These are phyloP conservation scores for Podiceps cristatus DNA, from an alignment of 2,113 vertebrate species.

Conservation along the genomic window DNA sequence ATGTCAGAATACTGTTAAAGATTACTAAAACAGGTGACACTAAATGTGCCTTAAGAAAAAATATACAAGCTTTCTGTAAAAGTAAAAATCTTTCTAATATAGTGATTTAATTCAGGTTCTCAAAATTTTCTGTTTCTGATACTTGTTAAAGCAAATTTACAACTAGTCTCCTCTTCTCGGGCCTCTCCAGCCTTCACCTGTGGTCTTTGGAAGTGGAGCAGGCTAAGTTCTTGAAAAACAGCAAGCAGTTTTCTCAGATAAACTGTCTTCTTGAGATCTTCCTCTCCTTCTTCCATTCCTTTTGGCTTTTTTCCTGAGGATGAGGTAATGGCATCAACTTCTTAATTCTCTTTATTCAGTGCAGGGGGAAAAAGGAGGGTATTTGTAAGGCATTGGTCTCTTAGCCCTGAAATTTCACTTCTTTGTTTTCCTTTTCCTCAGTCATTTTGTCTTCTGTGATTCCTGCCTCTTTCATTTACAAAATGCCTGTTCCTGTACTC, in stretches of 20 bases:
- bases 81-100: not conserved
- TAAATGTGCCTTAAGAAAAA: not conserved
- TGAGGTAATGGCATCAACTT: not conserved
- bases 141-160: not conserved
- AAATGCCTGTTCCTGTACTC: not conserved
- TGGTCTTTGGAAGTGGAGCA: not conserved
- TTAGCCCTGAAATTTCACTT: not conserved
- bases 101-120: not conserved
- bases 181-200: not conserved
- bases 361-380: accelerated
- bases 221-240: not conserved
- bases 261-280: not conserved
- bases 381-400: not conserved
- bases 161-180: not conserved
- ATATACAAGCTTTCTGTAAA: not conserved
- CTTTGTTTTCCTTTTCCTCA: not conserved
- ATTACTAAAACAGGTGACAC: not conserved
- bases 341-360: not conserved
- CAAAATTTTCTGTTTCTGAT: not conserved
- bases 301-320: not conserved
- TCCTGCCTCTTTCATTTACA: not conserved
- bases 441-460: not conserved
- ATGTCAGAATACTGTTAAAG: not conserved
- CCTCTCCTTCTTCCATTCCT: not conserved
- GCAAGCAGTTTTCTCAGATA: not conserved